A percentile compares a stretch with the other conserved stretches of the same genome.
Evolutionary conservation across 2,113 vertebrate genomes (phyloP).

Genomic region (Eclectus roratus): DNA sequence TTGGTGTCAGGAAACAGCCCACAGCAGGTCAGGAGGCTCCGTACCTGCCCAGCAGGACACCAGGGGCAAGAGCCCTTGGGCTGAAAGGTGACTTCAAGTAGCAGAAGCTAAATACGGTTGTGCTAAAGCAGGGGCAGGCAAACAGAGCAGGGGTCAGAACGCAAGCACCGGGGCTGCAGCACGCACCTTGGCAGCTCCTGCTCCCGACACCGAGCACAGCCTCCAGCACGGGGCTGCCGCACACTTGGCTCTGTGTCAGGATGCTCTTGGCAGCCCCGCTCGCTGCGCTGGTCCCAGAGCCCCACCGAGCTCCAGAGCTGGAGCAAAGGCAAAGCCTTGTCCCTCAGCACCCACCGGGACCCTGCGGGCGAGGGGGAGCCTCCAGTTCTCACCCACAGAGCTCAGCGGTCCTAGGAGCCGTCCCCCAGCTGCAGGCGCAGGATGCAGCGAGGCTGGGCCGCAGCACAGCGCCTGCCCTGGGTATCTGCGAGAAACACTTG

Average conservation of each 20-base stretch:
- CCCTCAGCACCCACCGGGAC: background rate
- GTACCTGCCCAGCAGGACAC: background rate
- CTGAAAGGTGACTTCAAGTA: background rate
- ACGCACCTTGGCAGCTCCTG: background rate
- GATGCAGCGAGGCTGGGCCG: background rate
- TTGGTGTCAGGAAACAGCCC: background rate
- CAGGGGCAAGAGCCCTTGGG: no score
- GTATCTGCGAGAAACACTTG: background rate
- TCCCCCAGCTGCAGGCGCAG: background rate
- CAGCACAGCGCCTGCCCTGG: background rate
- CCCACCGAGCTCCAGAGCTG: background rate
- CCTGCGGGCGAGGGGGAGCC: background rate
- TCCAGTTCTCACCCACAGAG: fast-evolving
- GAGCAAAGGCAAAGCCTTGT: background rate
- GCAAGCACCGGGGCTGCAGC: fast-evolving
- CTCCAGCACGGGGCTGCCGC: background rate
- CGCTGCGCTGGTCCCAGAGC: background rate
- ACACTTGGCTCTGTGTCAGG: background rate
- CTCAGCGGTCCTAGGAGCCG: fast-evolving
- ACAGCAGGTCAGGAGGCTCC: background rate
- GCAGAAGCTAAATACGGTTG: background rate
- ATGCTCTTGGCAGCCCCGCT: background rate
- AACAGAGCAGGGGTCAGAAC: background rate
- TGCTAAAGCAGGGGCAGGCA: background rate
- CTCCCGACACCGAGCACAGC: background rate